Conservation (phyloP, 1,140 invertebrate genomes). For the Brachionus koreanus region DNA sequence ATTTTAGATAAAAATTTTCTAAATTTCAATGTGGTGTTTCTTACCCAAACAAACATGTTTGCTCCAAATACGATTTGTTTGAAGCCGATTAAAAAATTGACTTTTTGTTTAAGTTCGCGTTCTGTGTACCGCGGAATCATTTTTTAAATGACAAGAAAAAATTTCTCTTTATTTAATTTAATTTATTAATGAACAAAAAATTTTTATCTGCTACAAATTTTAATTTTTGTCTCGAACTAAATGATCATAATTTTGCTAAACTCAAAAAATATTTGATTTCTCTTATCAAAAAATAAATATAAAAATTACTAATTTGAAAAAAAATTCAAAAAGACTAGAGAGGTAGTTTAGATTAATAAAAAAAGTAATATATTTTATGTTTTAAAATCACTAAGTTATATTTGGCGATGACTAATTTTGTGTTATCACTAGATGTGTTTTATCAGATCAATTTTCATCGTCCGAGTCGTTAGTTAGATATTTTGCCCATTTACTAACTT, state of each 20-base stretch:
- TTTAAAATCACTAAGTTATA: not conserved
- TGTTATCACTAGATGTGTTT: not conserved
- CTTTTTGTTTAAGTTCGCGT: conserved; percentile 32
- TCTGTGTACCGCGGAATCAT: conserved; percentile 24
- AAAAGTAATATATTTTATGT: not conserved
- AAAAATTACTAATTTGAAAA: not conserved
- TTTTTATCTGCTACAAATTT: not conserved
- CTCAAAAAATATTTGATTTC: not conserved
- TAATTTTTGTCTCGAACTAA: not conserved
- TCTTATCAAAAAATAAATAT: conserved; percentile 37
- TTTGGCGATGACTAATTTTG: conserved; percentile 21
- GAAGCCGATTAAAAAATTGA: not conserved
- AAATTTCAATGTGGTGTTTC: not conserved
- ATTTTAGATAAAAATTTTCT: not conserved
- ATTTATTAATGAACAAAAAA: not conserved
- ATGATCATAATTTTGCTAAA: not conserved
- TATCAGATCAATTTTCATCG: conserved; percentile 11
- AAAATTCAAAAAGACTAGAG: not conserved
- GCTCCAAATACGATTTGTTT: conserved; percentile 18
- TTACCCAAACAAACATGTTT: conserved; percentile 38
- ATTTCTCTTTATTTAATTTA: not conserved
- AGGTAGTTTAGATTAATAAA: conserved; percentile 17
- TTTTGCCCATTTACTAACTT: conserved; percentile 34
- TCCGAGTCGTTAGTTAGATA: conserved; percentile 35
- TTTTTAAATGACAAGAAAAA: not conserved